These are phyloP conservation scores for Gymnothorax javanicus DNA, from an alignment of 2,797 vertebrate species.

Conservation along the genomic window DNA sequence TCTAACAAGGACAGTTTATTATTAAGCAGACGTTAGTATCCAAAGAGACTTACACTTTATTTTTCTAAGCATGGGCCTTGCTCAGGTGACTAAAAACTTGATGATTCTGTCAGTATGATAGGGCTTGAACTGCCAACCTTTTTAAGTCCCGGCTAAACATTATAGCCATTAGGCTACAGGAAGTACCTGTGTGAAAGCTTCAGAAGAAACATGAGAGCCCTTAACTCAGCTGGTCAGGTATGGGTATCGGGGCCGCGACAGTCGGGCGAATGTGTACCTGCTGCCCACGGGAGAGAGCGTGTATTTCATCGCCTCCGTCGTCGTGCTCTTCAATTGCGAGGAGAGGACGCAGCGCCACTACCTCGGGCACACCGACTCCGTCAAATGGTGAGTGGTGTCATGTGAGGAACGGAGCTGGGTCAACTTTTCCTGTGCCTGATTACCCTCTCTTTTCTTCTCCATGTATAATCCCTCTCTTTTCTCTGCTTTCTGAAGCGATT, in stretches of 20 bases:
- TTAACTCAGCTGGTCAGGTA: constrained; percentile 75
- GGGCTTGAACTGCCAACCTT: no score
- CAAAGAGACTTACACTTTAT: no score
- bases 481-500: background rate
- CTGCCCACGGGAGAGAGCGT: constrained; percentile 96
- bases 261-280: constrained; percentile 92
- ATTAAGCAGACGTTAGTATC: no score
- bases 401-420: background rate
- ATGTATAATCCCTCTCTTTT: background rate
- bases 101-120: no score
- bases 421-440: background rate
- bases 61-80: no score
- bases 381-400: constrained; percentile 88
- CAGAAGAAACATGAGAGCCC: constrained; percentile 34
- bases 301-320: constrained; percentile 94
- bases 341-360: constrained; percentile 94
- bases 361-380: constrained; percentile 94
- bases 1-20: background rate
- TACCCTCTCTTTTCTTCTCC: background rate
- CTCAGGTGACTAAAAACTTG: no score
- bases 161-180: no score
- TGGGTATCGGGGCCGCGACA: constrained; percentile 93
- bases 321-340: constrained; percentile 93
- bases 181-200: background rate
- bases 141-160: no score